phyloP scores from a whole-genome alignment of 2,113 vertebrate species.

The Brachypteracias leptosomus region DNA sequence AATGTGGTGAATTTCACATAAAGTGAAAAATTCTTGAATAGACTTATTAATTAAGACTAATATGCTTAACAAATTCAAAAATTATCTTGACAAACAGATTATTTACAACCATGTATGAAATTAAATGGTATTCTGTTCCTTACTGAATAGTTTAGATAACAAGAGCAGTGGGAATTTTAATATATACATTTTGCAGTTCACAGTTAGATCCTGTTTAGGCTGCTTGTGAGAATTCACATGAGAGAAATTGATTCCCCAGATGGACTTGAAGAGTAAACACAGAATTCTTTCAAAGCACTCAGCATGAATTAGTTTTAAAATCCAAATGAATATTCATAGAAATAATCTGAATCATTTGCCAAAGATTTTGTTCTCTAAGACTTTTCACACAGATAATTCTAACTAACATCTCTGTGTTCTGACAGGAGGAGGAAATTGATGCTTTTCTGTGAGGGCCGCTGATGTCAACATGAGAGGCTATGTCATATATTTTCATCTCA shows the following conservation, averaged over 20 bases:
- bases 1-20: background rate
- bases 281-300: background rate
- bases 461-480: background rate
- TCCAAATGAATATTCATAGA: background rate
- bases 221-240: background rate
- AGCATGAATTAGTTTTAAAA: background rate
- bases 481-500: background rate
- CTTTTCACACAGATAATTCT: background rate
- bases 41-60: background rate
- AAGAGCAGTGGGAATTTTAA: conserved; percentile 1
- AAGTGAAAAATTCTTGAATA: background rate
- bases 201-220: background rate
- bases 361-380: background rate
- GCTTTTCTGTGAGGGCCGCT: background rate
- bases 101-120: background rate
- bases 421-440: background rate
- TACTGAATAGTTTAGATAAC: background rate
- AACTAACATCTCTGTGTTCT: background rate
- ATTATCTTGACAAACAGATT: background rate
- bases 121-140: background rate
- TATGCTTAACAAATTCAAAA: background rate
- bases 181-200: background rate
- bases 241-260: background rate
- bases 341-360: background rate
- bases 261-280: background rate